phyloP scores from a whole-genome alignment of 2,113 vertebrate genomes.

The Uropsilus gracilis region DNA sequence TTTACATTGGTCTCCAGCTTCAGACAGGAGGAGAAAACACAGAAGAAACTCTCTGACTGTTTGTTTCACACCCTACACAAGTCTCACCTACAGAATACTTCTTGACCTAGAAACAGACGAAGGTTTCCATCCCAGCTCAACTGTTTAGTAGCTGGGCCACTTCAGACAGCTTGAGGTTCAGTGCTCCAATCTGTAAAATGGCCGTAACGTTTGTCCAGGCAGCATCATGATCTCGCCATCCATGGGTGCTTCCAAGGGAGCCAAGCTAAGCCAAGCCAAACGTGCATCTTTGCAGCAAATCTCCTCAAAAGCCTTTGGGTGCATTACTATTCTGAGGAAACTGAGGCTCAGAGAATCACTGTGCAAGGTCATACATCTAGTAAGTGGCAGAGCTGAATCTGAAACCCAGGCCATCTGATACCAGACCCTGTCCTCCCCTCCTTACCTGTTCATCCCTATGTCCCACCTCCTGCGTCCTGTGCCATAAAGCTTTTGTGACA shows the following conservation, averaged over 20 bases:
- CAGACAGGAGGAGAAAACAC: not conserved
- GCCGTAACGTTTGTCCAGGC: not conserved
- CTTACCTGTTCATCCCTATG: not conserved
- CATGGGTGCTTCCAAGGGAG: fast-evolving
- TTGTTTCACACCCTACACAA: not conserved
- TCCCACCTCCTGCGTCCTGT: not conserved
- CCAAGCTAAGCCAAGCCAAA: not conserved
- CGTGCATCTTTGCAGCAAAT: not conserved
- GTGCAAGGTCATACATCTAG: not conserved
- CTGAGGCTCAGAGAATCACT: not conserved
- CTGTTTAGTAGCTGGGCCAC: not conserved
- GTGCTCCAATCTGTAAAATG: not conserved
- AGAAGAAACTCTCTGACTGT: not conserved
- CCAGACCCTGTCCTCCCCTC: not conserved
- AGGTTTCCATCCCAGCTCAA: not conserved
- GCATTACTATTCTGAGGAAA: not conserved
- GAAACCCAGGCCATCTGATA: not conserved
- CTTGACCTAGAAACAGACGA: not conserved
- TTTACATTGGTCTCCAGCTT: constrained; percentile 6
- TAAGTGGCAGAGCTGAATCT: not conserved
- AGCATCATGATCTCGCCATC: too few species aligned
- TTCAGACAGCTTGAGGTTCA: not conserved
- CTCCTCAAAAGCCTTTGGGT: not conserved
- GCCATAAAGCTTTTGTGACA: not conserved
- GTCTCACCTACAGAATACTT: not conserved